Percentiles rank a stretch among this genome's conserved stretches.
These are phyloP conservation scores for Siderastrea siderea DNA, from an alignment of 92 coral and sea anemone genomes.

Conservation along the genomic window DNA sequence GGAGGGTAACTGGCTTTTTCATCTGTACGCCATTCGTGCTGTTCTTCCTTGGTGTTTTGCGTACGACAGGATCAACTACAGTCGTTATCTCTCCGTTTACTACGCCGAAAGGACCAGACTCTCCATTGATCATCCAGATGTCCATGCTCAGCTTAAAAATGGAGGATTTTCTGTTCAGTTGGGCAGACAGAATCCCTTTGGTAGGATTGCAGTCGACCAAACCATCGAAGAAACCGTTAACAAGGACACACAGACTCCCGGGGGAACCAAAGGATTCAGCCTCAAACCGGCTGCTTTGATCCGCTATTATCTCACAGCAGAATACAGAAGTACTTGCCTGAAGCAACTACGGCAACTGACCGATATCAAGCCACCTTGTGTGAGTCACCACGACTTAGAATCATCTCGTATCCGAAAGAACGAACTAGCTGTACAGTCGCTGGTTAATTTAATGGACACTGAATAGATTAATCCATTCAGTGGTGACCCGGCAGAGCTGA, in stretches of 20 bases:
- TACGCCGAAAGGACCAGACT: constrained; percentile 56
- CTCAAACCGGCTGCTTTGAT: constrained; percentile 47
- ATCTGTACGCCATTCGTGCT: too few species aligned
- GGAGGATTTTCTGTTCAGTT: too few species aligned
- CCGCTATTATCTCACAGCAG: constrained; percentile 30
- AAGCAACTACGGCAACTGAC: constrained; percentile 20
- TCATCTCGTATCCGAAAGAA: constrained; percentile 22
- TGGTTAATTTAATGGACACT: constrained; percentile 55
- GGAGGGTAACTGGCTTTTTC: too few species aligned
- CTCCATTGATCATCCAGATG: constrained; percentile 55
- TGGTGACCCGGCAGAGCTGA: constrained; percentile 25
- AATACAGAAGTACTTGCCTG: constrained; percentile 11
- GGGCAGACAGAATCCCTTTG: constrained; percentile 25
- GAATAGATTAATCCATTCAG: constrained; percentile 58
- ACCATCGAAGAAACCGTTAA: too few species aligned
- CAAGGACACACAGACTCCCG: too few species aligned
- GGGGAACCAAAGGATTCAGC: too few species aligned
- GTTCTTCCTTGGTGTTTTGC: constrained; percentile 40
- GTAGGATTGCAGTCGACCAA: constrained; percentile 63
- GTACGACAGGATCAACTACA: constrained; percentile 42
- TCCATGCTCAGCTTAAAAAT: constrained; percentile 13
- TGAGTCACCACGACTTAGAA: too few species aligned
- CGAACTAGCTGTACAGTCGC: constrained; percentile 44
- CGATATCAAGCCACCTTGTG: constrained; percentile 2
- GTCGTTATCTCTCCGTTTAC: constrained; percentile 34